Conservation (phyloP, 2,113 vertebrate genomes). For the Lepisosteus osseus region DNA sequence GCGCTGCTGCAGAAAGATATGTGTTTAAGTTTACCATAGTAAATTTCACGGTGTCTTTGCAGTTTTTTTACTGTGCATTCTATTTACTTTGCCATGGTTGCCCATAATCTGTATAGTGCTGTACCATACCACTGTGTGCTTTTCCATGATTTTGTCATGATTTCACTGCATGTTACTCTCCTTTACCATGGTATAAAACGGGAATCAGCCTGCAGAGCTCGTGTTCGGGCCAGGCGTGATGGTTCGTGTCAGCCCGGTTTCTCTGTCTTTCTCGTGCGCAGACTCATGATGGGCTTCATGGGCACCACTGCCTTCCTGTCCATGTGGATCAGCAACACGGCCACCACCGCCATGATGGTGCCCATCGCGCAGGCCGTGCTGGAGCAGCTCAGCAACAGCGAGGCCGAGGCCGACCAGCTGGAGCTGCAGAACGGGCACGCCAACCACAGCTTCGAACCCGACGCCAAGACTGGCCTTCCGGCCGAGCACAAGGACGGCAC, state of each 20-base stretch:
- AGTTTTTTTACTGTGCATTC: no score
- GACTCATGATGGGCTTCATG: constrained; percentile 93
- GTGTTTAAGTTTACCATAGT: no score
- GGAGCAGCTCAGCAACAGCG: constrained; percentile 71
- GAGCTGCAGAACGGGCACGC: constrained; percentile 36
- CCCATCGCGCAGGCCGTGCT: constrained; percentile 83
- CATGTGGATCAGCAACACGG: constrained; percentile 97
- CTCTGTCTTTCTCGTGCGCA: constrained; percentile 32
- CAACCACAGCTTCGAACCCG: constrained; percentile 53
- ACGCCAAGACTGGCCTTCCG: constrained; percentile 10
- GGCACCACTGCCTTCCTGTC: constrained; percentile 83
- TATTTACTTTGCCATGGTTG: no score
- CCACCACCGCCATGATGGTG: constrained; percentile 93
- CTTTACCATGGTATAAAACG: background rate
- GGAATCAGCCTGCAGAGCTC: background rate
- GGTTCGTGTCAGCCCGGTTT: background rate
- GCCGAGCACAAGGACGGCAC: background rate
- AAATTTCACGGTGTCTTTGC: no score
- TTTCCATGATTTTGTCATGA: no score
- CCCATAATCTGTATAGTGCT: no score
- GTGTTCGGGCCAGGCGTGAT: background rate
- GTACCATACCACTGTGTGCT: no score
- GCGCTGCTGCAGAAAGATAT: no score
- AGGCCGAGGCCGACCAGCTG: constrained; percentile 34
- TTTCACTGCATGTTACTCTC: background rate